Base-by-base conservation (phyloP, 1,140 invertebrate species). In the Drosophila ficusphila region DNA sequence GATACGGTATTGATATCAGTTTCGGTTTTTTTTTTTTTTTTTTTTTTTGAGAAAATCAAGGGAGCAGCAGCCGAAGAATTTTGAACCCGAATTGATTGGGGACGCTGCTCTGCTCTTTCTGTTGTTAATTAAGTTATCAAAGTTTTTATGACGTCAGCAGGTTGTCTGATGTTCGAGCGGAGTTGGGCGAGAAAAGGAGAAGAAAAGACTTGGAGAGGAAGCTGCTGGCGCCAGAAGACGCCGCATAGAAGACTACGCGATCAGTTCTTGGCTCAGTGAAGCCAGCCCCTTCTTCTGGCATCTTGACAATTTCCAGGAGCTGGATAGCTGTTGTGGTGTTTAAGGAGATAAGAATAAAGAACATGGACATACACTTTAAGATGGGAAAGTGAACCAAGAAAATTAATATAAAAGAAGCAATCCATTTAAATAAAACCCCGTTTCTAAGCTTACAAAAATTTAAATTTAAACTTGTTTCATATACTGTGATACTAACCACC, bases 121-220 rank as follows among this genome's bases (percentile, higher is more conserved):
- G 58, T 69, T 79, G 38, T 88, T 88, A 88, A 88, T 88, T 88
- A 88, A 88, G 82, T 88, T 88, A 88, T 88, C 82, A 88, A 88
- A 67, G 77, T 88, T 76, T 86, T 79, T 88, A 88, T 88, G 82
- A 88, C 82, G 82, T 88, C 81, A 86, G 72, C 81, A 73, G 38
- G 49, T 61, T 36, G 29, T 19, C 54, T 23, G 49, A 52, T 39
- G 41, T 14, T 0, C 7, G 19, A 4, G n/a, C 5, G 11, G 11
- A 52, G 41, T 27, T 16, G 33, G 34, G 36, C 23, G 29, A 21
- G 31, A 31, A 18, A 16, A 25, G 47, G 29, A 48, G 34, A 27
- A n/a, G 36, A 6, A 27, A 3, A 23, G 60, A 38, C 21, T 31
- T 34, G 33, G 27, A 16, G 27, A 19, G 42, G 36, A 33, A 46